A percentile compares a stretch with the other conserved stretches of the same genome.
Conservation (phyloP, 2,797 vertebrate genomes). For the Acridotheres tristis region DNA sequence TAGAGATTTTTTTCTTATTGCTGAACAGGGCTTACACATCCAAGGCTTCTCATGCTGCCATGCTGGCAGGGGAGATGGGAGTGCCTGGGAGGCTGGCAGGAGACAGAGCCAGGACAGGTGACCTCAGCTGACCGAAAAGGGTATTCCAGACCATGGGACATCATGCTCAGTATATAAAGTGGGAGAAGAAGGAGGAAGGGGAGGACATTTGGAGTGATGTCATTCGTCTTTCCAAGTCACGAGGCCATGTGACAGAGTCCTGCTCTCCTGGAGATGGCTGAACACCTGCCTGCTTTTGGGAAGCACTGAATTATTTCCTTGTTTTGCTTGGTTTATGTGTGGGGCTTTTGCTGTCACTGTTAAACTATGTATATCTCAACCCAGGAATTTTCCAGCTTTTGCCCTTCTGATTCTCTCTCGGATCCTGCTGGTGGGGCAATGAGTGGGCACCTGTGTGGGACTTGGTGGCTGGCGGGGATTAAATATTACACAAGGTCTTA, state of each 20-base stretch:
- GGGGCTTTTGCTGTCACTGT: not conserved
- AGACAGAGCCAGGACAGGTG: not conserved
- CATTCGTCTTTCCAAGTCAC: not conserved
- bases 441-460: accelerated
- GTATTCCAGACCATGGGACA: not conserved
- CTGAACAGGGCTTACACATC: not conserved
- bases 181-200: not conserved
- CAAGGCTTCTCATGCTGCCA: not conserved
- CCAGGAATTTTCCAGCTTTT: not conserved
- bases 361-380: not conserved
- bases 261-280: not conserved
- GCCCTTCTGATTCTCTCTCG: not conserved
- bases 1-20: not conserved
- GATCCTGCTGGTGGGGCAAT: not conserved
- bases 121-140: not conserved
- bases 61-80: accelerated
- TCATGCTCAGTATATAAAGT: not conserved
- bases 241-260: accelerated
- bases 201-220: not conserved
- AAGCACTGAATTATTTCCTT: not conserved
- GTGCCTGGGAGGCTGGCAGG: accelerated
- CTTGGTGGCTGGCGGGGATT: not conserved
- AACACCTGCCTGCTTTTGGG: not conserved
- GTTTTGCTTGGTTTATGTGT: not conserved
- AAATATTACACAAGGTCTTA: not conserved